Evolutionary conservation across 2,888 invertebrate species (phyloP).

Genomic region (Bembecia ichneumoniformis): DNA sequence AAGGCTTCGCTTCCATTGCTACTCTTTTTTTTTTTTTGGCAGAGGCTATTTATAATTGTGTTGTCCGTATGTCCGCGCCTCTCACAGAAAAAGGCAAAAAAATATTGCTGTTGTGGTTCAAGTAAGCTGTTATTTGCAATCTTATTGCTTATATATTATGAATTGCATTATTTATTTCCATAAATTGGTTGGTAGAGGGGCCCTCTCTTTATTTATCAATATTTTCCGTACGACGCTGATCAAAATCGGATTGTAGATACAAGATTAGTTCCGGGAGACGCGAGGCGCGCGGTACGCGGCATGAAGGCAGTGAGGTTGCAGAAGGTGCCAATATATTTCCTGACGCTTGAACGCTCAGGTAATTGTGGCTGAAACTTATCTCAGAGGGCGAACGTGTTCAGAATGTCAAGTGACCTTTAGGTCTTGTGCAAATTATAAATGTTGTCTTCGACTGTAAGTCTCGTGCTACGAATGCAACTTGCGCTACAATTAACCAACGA

Average conservation of each 20-base stretch:
- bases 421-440: constrained; percentile 58
- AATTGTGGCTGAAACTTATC: constrained; percentile 70
- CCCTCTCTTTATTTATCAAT: constrained; percentile 5
- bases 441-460: constrained; percentile 19
- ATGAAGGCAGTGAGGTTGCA: constrained; percentile 37
- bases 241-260: constrained; percentile 38
- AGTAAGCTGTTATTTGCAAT: constrained; percentile 4
- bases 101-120: neutral
- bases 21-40: no score
- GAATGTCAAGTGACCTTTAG: constrained; percentile 50
- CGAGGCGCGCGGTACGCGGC: constrained; percentile 19
- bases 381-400: constrained; percentile 57
- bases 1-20: no score
- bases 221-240: constrained; percentile 7
- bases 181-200: constrained; percentile 6
- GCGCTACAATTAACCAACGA: no score
- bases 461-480: no score
- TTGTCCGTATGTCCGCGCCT: no score
- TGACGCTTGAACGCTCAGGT: constrained; percentile 67
- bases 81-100: no score
- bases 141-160: constrained; percentile 18
- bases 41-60: no score
- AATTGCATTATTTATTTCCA: constrained; percentile 18
- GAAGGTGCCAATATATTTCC: constrained; percentile 69
- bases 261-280: constrained; percentile 34